phyloP scores from a whole-genome alignment of 53 echinoderm and acorn worm species.

The Hippasteria phrygiana region DNA sequence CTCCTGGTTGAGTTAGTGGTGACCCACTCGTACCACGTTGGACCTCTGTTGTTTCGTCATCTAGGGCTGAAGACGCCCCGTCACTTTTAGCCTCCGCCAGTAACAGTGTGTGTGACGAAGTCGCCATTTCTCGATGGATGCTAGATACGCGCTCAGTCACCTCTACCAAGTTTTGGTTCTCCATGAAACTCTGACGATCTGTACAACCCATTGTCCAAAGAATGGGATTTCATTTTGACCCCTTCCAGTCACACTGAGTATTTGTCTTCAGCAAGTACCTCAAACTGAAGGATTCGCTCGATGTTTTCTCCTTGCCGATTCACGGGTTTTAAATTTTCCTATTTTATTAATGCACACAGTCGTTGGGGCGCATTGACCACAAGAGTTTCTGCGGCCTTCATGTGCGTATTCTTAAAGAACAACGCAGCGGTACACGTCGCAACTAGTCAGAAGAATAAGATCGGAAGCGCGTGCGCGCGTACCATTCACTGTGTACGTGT shows the following conservation, averaged over 20 bases:
- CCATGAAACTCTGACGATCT: neutral
- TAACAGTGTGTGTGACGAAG: neutral
- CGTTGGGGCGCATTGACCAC: too few relatives aligned
- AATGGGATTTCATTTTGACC: neutral
- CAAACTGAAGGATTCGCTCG: too few relatives aligned
- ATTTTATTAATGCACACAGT: too few relatives aligned
- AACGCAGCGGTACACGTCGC: too few relatives aligned
- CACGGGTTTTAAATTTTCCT: too few relatives aligned
- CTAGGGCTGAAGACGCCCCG: neutral
- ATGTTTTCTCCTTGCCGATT: too few relatives aligned
- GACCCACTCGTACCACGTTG: neutral
- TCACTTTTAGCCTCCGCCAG: neutral
- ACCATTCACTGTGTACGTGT: too few relatives aligned
- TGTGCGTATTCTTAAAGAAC: too few relatives aligned
- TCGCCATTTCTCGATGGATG: neutral
- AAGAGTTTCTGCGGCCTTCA: too few relatives aligned
- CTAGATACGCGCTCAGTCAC: neutral
- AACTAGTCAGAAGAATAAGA: too few relatives aligned
- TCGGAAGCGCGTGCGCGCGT: too few relatives aligned
- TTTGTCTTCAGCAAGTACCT: neutral
- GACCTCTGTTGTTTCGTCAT: neutral
- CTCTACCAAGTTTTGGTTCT: neutral
- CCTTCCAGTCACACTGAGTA: too few relatives aligned
- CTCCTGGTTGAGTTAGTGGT: neutral
- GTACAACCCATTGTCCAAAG: neutral